Percentiles rank a stretch among this genome's conserved stretches.
Conservation (phyloP, 2,888 invertebrate species). For the Lamellibrachia columna region DNA sequence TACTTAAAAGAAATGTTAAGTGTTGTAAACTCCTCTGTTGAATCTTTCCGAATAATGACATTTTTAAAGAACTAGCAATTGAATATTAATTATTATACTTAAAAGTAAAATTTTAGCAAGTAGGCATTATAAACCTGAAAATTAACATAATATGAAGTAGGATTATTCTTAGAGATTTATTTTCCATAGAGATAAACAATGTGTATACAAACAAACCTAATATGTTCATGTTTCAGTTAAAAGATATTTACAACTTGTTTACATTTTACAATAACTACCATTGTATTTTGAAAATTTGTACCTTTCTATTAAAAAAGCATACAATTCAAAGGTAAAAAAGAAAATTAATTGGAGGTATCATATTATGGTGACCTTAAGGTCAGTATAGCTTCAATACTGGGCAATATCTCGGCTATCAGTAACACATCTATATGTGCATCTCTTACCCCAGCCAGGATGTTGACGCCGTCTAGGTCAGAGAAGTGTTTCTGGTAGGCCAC, state of each 20-base stretch:
- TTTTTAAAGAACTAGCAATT: slow-evolving; percentile 2
- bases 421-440: not conserved
- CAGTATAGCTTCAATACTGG: too few relatives aligned
- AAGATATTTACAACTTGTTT: not conserved
- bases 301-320: too few relatives aligned
- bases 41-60: not conserved
- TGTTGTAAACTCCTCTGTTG: too few relatives aligned
- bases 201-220: not conserved
- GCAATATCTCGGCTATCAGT: too few relatives aligned
- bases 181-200: not conserved
- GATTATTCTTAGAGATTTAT: too few relatives aligned
- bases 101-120: too few relatives aligned
- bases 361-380: not conserved
- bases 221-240: not conserved
- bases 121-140: too few relatives aligned
- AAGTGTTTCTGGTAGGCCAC: slow-evolving; percentile 56
- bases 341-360: not conserved
- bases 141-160: too few relatives aligned
- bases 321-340: too few relatives aligned
- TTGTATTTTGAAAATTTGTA: too few relatives aligned
- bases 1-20: too few relatives aligned
- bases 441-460: slow-evolving; percentile 54
- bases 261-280: too few relatives aligned
- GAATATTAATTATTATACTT: not conserved
- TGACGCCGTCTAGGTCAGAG: slow-evolving; percentile 53